A percentile compares a stretch with the other conserved stretches of the same genome.
phyloP scores from a whole-genome alignment of 1,140 invertebrate genomes.

The Drosophila baimaii region DNA sequence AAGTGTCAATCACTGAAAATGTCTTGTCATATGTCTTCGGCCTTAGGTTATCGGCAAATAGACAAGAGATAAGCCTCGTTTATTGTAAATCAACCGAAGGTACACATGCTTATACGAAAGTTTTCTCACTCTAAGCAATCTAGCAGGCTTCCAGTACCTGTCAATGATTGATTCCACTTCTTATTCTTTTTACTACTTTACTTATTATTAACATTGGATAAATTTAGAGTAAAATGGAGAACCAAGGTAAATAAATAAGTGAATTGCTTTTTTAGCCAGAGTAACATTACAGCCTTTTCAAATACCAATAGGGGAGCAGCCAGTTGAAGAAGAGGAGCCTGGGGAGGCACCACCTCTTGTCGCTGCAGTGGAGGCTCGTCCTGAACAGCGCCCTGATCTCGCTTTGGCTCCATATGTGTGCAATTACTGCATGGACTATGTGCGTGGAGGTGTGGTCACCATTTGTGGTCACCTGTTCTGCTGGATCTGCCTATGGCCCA shows the following conservation, averaged over 20 bases:
- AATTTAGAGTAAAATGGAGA: background rate
- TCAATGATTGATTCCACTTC: background rate
- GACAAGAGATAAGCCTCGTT: background rate
- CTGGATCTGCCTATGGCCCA: constrained; percentile 60
- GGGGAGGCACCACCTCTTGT: too few relatives aligned
- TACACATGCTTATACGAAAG: background rate
- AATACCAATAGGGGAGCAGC: background rate
- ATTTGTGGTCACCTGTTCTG: constrained; percentile 64
- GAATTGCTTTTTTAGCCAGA: background rate
- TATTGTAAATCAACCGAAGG: background rate
- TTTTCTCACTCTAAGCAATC: background rate
- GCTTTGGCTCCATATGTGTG: constrained; percentile 15
- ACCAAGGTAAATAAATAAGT: background rate
- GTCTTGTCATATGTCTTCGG: background rate
- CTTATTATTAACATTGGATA: background rate
- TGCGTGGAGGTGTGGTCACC: constrained; percentile 43
- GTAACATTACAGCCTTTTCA: background rate
- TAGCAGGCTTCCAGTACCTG: background rate
- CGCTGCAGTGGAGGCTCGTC: too few relatives aligned
- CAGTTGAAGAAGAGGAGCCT: background rate
- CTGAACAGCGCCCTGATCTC: background rate
- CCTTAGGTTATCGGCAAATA: background rate
- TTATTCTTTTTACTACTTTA: too few relatives aligned
- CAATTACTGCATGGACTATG: constrained; percentile 20
- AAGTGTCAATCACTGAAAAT: constrained; percentile 11